Conservation (phyloP, 2,797 vertebrate species). For the Esox masquinongy region DNA sequence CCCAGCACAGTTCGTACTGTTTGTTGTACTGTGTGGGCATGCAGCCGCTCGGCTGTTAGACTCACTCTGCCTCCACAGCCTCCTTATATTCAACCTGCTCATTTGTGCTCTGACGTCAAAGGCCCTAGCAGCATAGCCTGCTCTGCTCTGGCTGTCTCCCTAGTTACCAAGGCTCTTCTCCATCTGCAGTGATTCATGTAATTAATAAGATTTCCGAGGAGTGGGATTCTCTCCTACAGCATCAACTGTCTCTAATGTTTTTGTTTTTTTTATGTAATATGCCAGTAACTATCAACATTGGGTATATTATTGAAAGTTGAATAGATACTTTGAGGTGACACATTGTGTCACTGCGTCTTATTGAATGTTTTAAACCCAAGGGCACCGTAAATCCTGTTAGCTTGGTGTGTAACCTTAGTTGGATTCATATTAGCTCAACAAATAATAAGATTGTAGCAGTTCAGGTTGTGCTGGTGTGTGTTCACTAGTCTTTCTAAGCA, state of each 20-base stretch:
- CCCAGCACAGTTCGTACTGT: not conserved
- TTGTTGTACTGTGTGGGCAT: conserved; percentile 6
- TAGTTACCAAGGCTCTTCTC: conserved; percentile 14
- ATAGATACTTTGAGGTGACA: not conserved
- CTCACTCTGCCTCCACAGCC: conserved; percentile 4
- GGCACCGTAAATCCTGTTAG: not conserved
- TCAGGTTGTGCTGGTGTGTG: not conserved
- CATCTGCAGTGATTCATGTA: conserved; percentile 22
- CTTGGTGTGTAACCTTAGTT: not conserved
- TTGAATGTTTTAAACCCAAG: not conserved
- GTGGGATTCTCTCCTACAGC: conserved; percentile 10
- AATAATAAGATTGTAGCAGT: not conserved
- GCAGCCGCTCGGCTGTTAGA: not conserved
- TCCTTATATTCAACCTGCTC: conserved; percentile 16
- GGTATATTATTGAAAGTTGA: not conserved
- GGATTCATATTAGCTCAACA: not conserved
- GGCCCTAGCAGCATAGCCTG: not conserved
- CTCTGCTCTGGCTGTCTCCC: not conserved
- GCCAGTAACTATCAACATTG: not conserved
- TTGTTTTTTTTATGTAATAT: not conserved
- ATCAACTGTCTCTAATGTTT: not conserved
- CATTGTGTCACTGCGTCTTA: not conserved
- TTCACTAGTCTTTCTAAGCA: not conserved
- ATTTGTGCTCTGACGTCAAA: conserved; percentile 23
- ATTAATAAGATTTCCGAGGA: not conserved